Evolutionary conservation across 2,113 vertebrate genomes (phyloP).

Genomic region (Pseudopipra pipra): DNA sequence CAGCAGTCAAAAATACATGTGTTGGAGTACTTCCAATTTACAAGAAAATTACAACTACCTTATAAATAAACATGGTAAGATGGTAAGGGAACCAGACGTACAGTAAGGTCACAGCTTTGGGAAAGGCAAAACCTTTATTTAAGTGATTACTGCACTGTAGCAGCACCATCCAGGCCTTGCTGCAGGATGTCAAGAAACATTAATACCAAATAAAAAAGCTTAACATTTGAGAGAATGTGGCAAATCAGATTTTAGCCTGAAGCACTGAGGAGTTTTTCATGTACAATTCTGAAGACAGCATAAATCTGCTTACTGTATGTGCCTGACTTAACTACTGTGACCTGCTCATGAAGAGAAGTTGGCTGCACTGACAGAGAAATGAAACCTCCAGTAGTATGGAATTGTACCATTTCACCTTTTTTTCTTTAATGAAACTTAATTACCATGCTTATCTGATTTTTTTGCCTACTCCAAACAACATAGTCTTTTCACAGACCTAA

Average conservation of each 20-base stretch:
- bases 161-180: not conserved
- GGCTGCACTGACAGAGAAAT: not conserved
- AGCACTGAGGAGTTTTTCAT: conserved; percentile 30
- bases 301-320: conserved; percentile 37
- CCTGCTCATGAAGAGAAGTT: not conserved
- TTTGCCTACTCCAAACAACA: not conserved
- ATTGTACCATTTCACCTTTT: not conserved
- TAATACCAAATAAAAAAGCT: conserved; percentile 26
- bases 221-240: conserved; percentile 27
- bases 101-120: not conserved
- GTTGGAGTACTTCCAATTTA: not conserved
- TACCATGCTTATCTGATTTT: not conserved
- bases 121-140: not conserved
- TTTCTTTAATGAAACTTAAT: not conserved
- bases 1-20: not conserved
- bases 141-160: not conserved
- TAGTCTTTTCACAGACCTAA: not conserved
- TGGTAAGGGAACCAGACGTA: not conserved
- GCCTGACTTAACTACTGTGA: conserved; percentile 28
- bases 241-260: conserved; percentile 53
- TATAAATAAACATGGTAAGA: not conserved
- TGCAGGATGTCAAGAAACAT: conserved; percentile 42
- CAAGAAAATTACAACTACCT: not conserved
- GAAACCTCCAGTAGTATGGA: not conserved
- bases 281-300: conserved; percentile 38